These are phyloP conservation scores for Denticeps clupeoides DNA, from an alignment of 2,797 vertebrate genomes.

Conservation along the genomic window DNA sequence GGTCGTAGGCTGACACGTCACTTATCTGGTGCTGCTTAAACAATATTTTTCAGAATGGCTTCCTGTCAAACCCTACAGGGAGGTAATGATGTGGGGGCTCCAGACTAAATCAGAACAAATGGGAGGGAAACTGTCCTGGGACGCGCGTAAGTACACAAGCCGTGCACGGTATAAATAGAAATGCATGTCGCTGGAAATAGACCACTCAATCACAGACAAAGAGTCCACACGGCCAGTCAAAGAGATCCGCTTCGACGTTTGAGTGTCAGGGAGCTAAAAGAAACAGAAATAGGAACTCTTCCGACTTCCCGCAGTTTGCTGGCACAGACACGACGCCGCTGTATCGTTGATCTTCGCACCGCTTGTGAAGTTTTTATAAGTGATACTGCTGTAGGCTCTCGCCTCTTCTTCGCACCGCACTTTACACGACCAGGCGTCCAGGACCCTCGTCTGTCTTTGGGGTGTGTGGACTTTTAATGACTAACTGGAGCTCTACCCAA, in stretches of 20 bases:
- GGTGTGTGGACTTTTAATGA: slow-evolving; percentile 50
- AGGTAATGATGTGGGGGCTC: slow-evolving; percentile 49
- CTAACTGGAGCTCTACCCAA: slow-evolving; percentile 35
- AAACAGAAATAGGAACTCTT: no score
- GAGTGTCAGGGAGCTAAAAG: background rate
- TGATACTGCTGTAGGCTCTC: no score
- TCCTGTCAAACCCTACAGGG: slow-evolving; percentile 44
- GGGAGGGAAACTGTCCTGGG: slow-evolving; percentile 3
- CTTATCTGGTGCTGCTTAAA: slow-evolving; percentile 28
- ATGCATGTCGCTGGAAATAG: background rate
- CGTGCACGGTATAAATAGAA: background rate
- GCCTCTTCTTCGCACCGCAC: no score
- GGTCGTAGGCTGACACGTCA: slow-evolving; percentile 13
- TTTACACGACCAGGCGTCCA: no score
- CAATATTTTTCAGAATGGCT: slow-evolving; percentile 41
- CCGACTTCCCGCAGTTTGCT: no score
- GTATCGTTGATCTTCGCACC: no score
- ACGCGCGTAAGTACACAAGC: no score
- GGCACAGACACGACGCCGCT: no score
- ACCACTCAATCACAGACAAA: background rate
- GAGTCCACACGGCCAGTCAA: background rate
- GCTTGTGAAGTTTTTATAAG: no score
- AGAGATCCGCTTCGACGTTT: background rate
- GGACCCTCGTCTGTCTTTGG: slow-evolving; percentile 38
- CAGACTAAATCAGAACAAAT: slow-evolving; percentile 58